Base-by-base conservation (phyloP, 2,888 invertebrate species). In the Protodeltote pygarga region DNA sequence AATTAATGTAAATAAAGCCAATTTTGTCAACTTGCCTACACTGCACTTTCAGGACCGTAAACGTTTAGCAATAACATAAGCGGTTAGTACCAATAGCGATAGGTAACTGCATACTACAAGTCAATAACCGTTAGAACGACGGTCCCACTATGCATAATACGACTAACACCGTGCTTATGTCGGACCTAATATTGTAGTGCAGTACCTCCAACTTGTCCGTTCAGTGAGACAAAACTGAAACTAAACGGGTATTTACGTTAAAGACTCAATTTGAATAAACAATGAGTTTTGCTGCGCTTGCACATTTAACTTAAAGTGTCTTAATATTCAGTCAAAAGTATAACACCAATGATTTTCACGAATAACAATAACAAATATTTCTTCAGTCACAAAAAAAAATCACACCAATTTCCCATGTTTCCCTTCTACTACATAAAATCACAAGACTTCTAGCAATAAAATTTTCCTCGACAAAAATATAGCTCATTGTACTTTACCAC, bases 71-170 rank as follows among this genome's bases (percentile, higher is more conserved):
- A 55, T 69, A 63, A 63, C 38, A 54, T 58, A 58, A 52, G 45
- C 65, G 54, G 40, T 65, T 49, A 57, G 52, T 38, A 27, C 50
- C 63, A 57, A 73, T 73, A 73, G 52, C 62, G 44, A 40, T 61
- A 54, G 49, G 55, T 54, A 60, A 62, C 62, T 65, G 51, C 50
- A 60, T 53, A 58, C n/a, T 38, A 63, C 66, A 63, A 52, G 55
- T 59, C 61, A 37, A 67, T 73, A 73, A 73, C 57, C 61, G 62
- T 69, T 73, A 67, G 41, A 47, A 35, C 41, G 34, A 42, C 32
- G 40, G 25, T 35, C 31, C 51, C 46, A 39, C 42, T 65, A 48
- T 66, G 54, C 55, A 66, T 70, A 66, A 59, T 51, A 58, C 34
- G 40, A 24, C 11, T 53, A 48, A 55, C 51, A 44, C 34, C 1